Evolutionary conservation across 2,797 vertebrate species (phyloP).

Genomic region (Cuniculus paca): DNA sequence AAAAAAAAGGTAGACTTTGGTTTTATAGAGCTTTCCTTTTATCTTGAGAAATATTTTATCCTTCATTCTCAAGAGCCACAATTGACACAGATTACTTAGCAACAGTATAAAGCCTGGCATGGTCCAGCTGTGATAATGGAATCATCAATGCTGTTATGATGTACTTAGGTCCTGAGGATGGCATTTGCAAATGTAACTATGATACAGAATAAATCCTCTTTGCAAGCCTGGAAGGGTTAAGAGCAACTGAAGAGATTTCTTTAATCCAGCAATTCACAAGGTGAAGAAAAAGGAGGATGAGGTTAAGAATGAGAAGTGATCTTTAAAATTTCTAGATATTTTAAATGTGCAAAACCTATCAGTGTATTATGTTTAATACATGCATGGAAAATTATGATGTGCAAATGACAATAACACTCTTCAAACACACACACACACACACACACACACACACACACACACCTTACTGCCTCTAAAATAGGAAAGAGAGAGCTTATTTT

Average conservation of each 20-base stretch:
- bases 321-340: constrained; percentile 45
- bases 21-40: constrained; percentile 78
- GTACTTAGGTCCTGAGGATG: constrained; percentile 78
- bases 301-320: background rate
- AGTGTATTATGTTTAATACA: constrained; percentile 20
- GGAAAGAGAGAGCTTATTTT: background rate
- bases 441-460: background rate
- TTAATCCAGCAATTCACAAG: constrained; percentile 73
- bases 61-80: constrained; percentile 82
- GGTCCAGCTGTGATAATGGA: constrained; percentile 88
- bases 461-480: background rate
- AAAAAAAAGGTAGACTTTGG: background rate
- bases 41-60: constrained; percentile 81
- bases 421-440: background rate
- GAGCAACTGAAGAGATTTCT: constrained; percentile 68
- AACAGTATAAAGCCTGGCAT: constrained; percentile 72
- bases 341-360: constrained; percentile 27
- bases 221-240: constrained; percentile 77
- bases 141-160: constrained; percentile 84
- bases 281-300: constrained; percentile 19
- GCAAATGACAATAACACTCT: background rate
- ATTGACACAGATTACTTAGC: constrained; percentile 87
- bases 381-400: background rate
- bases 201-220: constrained; percentile 78
- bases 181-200: constrained; percentile 78